Evolutionary conservation across 2,113 vertebrate genomes (phyloP), one percentile per base, ranked within the genome.

Genomic region (Triplophysa dalaica): DNA sequence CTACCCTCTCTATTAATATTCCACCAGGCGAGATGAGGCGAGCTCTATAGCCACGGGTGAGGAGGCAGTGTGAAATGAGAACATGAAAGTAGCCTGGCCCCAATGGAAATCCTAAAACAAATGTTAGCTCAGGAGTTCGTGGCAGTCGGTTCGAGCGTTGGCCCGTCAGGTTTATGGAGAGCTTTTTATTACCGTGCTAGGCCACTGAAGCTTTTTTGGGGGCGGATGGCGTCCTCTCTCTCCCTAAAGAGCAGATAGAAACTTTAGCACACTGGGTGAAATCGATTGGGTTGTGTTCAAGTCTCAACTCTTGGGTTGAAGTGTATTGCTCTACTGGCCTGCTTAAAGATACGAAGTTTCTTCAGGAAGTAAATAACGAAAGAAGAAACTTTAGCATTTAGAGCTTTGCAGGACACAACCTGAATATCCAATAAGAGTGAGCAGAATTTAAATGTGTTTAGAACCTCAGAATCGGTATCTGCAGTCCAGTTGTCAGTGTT

Each of bases 1-100:
- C 62, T 82, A 24, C 43, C 70, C 63, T 80, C 76, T 21, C 70
- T 29, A 79, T 75, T 78, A 81, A 82, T 77, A 80, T 80, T 84
- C 80, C 68, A 9, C 22, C n/a, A 69, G 70, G 63, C 58, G 29
- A 63, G 66, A 75, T 76, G 73, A 81, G 72, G 79, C 68, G 52
- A 54, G 72, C 54, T 33, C 12, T 50, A 76, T 50, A 76, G 81
- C 63, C 21, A 81, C 19, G 64, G 14, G 26, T 60, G 33, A 82
- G 52, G 60, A 78, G 43, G 13, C 48, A 73, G 21, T 48, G 22
- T 63, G 22, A 63, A 82, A 68, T 14, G 17, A 78, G 65, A 76
- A 66, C 63, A 81, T 78, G 63, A 80, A 83, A 77, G 54, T n/a
- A 14, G 2, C 4, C 17, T 9, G 29, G n/a, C 63, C 52, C 61